phyloP scores from a whole-genome alignment of 1,140 invertebrate genomes.

The Meteorus sp. region DNA sequence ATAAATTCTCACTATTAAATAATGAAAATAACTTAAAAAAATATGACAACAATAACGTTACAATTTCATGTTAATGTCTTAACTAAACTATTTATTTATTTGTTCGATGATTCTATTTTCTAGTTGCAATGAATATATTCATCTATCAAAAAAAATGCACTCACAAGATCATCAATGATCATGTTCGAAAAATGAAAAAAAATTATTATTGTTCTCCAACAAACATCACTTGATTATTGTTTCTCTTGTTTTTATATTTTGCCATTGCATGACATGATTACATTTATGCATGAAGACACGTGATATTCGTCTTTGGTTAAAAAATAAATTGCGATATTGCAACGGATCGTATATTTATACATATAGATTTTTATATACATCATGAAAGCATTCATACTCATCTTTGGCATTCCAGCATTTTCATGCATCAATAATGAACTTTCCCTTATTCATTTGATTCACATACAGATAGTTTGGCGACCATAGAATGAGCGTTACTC shows the following conservation, averaged over 20 bases:
- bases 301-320: slow-evolving; percentile 48
- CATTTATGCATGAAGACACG: slow-evolving; percentile 12
- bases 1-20: slow-evolving; percentile 32
- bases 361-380: slow-evolving; percentile 38
- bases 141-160: too few relatives aligned
- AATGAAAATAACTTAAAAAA: slow-evolving; percentile 33
- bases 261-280: neutral
- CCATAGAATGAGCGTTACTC: too few relatives aligned
- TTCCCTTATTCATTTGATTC: neutral
- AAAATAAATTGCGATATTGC: too few relatives aligned
- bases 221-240: too few relatives aligned
- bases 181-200: too few relatives aligned
- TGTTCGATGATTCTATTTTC: neutral
- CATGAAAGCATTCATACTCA: too few relatives aligned
- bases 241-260: too few relatives aligned
- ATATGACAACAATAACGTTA: slow-evolving; percentile 27
- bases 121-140: too few relatives aligned
- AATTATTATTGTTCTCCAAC: too few relatives aligned
- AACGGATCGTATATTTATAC: slow-evolving; percentile 31
- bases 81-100: neutral
- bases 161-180: too few relatives aligned
- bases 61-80: slow-evolving; percentile 2
- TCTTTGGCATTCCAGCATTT: slow-evolving; percentile 53
- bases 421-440: neutral
- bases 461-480: too few relatives aligned